These are phyloP conservation scores for Drosophila carrolli DNA, from an alignment of 1,140 invertebrate genomes.

Conservation along the genomic window DNA sequence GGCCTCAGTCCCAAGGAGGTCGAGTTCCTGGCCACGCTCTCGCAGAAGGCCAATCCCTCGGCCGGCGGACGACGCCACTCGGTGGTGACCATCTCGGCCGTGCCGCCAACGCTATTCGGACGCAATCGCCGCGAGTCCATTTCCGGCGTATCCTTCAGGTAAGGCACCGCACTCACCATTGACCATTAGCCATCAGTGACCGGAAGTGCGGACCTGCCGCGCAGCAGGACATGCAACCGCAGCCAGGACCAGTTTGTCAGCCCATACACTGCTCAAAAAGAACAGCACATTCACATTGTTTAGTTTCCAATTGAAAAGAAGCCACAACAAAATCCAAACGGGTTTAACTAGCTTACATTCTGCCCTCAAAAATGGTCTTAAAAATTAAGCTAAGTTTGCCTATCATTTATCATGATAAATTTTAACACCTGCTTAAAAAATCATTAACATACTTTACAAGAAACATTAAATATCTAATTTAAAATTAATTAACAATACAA, in stretches of 20 bases:
- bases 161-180: conserved; percentile 6
- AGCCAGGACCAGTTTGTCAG: neutral
- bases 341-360: too few relatives aligned
- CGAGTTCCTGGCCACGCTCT: conserved; percentile 89
- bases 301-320: too few relatives aligned
- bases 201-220: conserved; percentile 17
- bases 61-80: conserved; percentile 91
- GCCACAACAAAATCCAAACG: too few relatives aligned
- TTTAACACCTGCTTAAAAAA: too few relatives aligned
- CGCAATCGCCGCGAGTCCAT: conserved; percentile 92
- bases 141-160: conserved; percentile 87
- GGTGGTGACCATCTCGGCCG: conserved; percentile 92
- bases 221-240: conserved; percentile 1
- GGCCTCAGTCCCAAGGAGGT: conserved; percentile 89
- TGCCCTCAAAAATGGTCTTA: too few relatives aligned
- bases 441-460: too few relatives aligned
- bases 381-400: too few relatives aligned
- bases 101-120: conserved; percentile 90
- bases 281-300: too few relatives aligned
- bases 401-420: too few relatives aligned
- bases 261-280: too few relatives aligned
- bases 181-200: conserved; percentile 4
- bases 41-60: conserved; percentile 85
- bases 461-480: too few relatives aligned
- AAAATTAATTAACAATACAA: too few relatives aligned